Evolutionary conservation across 2,797 vertebrate species (phyloP), one percentile per base, ranked within the genome.

Genomic region (Anisognathus igniventris): DNA sequence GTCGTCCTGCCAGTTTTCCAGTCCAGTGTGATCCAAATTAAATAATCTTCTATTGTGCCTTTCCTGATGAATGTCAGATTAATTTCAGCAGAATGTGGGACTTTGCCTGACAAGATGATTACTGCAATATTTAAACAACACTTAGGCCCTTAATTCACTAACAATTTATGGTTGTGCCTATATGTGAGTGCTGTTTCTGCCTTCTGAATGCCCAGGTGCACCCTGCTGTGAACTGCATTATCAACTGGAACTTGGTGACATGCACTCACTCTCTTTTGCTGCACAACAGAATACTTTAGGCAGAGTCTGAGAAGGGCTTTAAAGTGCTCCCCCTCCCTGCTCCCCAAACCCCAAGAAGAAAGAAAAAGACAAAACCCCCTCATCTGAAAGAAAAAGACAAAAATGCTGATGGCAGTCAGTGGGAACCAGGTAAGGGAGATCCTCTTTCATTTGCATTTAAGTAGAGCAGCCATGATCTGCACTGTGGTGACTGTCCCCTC

Each of bases 31-130:
- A 95, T 97, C 96, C 96, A 97, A 96, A 97, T 96, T 96, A 96
- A 97, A 97, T 97, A 97, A 95, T 89, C 77, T 95, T 96, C 96
- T 96, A 95, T 96, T 97, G 95, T 97, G 92, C 94, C 90, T 93
- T 95, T 96, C 78, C 61, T 70, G 87, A 97, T 92, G 94, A 96
- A 95, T 91, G 92, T 96, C 87, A 96, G 93, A 94, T 96, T 97
- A 96, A 91, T 97, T 51, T 92, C 91, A 89, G 89, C 79, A 94
- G 96, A 96, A 97, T 95, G 90, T 94, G 84, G 87, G 95, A 82
- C 86, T 96, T 93, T 72, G 87, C 87, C 93, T 96, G 96, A 97
- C 95, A 96, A 93, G 94, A 96, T 92, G 93, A 96, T 97, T 97
- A 93, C 87, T 96, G 94, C 89, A 96, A 96, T 96, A 97, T 96